Base-by-base conservation (phyloP, 1,140 invertebrate species). In the Nephila pilipes region DNA sequence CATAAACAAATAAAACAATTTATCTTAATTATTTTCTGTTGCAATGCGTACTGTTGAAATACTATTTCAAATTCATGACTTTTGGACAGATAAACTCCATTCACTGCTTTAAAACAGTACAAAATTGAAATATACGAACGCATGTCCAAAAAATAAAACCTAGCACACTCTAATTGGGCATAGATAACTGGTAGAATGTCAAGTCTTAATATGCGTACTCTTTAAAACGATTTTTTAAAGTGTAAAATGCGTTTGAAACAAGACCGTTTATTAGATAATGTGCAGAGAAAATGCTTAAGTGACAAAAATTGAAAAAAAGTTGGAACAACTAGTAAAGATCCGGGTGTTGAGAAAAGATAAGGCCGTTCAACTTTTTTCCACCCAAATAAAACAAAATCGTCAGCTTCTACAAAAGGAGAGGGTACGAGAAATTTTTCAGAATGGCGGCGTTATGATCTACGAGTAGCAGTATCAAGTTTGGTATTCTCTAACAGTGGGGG, bases 231-330 rank as follows among this genome's bases (percentile, higher is more conserved):
- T 32, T 29, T 36, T 75, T 75, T 32, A 36, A 29, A 75, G 29
- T 32, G 32, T 32, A 75, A 75, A 75, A 75, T 32, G 69, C 29
- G 6, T 20, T 75, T 75, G 69, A 75, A 29, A 75, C 32, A 20
- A 18, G 18, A 20, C 29, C 29, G 29, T 36, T 69, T 75, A 75
- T 75, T 75, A 75, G 69, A 75, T 75, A 75, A 75, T 75, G 69
- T 29, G 69, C 16, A 36, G 69, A 75, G 29, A 25, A 75, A 75
- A 29, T 36, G 29, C 69, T 75, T 75, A 36, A 75, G 16, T 32
- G 69, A 18, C 69, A 75, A 14, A 65, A 65, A 25, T 65, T 65
- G 63, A 75, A 75, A 75, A 75, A 75, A 75, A 75, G 14, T 36
- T 0, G 16, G 12, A 4, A 75, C 29, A 75, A 36, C 69, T 12